Conservation (phyloP, 2,888 invertebrate genomes). For the Eupithecia tripunctaria region DNA sequence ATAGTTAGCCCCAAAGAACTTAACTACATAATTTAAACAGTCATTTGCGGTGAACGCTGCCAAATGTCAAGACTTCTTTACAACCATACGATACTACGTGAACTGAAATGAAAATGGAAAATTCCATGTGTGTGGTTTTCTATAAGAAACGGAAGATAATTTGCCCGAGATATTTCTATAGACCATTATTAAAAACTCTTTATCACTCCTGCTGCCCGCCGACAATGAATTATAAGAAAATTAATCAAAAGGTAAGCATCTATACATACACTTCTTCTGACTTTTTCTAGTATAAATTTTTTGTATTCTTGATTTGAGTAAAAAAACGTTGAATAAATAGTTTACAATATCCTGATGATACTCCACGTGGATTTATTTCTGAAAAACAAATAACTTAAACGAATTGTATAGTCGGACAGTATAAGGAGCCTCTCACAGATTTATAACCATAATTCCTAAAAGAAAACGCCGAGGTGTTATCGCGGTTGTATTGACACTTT, state of each 20-base stretch:
- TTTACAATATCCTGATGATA: too few relatives aligned
- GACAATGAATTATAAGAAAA: too few relatives aligned
- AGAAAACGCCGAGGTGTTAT: constrained; percentile 82
- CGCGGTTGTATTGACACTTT: constrained; percentile 82
- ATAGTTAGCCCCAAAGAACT: constrained; percentile 56
- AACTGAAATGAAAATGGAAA: neutral
- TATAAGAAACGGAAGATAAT: neutral
- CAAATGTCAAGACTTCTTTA: constrained; percentile 66
- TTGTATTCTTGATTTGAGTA: too few relatives aligned
- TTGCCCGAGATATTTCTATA: too few relatives aligned
- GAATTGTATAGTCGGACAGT: constrained; percentile 5
- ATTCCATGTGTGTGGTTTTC: neutral
- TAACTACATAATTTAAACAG: constrained; percentile 76
- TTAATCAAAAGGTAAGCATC: too few relatives aligned
- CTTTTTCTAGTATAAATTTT: too few relatives aligned
- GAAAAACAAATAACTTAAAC: too few relatives aligned
- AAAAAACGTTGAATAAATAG: too few relatives aligned
- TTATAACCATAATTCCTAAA: constrained; percentile 81
- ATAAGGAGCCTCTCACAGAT: constrained; percentile 57
- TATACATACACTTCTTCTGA: too few relatives aligned
- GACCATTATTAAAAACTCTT: too few relatives aligned
- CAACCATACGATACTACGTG: constrained; percentile 34
- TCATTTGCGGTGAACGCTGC: constrained; percentile 64
- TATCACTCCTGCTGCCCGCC: too few relatives aligned
- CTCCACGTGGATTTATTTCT: too few relatives aligned